Evolutionary conservation across 2,797 vertebrate genomes (phyloP).

Genomic region (Vultur gryphus): DNA sequence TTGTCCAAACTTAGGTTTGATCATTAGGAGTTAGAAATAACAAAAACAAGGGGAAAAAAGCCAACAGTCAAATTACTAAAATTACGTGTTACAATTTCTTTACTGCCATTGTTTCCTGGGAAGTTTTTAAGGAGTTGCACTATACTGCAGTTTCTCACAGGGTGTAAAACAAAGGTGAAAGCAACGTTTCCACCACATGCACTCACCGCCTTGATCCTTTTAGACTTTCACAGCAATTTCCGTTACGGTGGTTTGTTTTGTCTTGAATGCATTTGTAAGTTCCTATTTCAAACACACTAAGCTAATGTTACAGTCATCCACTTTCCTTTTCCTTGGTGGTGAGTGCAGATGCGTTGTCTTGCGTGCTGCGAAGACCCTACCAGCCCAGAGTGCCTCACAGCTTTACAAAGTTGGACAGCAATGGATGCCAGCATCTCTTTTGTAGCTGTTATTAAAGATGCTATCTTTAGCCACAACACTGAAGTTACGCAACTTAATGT

Average conservation of each 20-base stretch:
- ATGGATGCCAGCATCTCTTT: neutral
- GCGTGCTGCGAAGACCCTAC: neutral
- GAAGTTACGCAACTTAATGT: neutral
- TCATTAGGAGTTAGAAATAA: neutral
- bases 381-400: neutral
- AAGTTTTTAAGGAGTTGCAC: neutral
- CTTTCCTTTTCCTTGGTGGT: neutral
- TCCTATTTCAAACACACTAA: neutral
- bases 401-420: neutral
- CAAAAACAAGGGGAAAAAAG: neutral
- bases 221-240: neutral
- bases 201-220: neutral
- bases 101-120: fast-evolving
- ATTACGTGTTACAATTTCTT: neutral
- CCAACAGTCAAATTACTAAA: neutral
- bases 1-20: neutral
- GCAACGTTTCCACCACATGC: neutral
- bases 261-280: neutral
- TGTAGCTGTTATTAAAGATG: slow-evolving; percentile 55
- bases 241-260: neutral
- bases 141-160: neutral
- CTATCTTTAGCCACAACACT: neutral
- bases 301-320: neutral
- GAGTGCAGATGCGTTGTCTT: neutral
- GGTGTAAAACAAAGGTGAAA: neutral